Conservation (phyloP, 2,113 vertebrate genomes). For the Rhegmatorhina hoffmannsi region DNA sequence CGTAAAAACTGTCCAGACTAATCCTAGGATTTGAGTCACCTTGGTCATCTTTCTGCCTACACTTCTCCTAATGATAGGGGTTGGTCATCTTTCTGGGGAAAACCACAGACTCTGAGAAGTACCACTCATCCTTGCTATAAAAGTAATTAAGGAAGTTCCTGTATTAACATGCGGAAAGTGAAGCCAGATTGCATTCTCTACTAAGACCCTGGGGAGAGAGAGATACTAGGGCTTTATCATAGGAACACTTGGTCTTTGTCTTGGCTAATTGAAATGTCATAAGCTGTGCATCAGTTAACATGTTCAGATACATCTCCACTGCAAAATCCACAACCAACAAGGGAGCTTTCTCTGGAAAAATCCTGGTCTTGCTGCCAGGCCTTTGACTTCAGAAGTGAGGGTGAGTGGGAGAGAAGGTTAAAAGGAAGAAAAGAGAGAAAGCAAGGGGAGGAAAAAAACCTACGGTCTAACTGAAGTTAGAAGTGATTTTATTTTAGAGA, state of each 20-base stretch:
- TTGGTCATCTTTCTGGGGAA: neutral
- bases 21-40: neutral
- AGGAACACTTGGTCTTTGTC: neutral
- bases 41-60: neutral
- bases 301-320: neutral
- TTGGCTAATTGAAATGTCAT: slow-evolving; percentile 71
- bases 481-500: slow-evolving; percentile 81
- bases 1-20: neutral
- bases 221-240: slow-evolving; percentile 35
- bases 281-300: slow-evolving; percentile 39
- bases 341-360: slow-evolving; percentile 16
- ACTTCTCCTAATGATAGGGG: neutral
- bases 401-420: neutral
- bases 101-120: neutral
- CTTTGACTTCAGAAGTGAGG: neutral
- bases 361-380: neutral
- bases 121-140: neutral
- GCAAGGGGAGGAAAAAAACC: neutral
- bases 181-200: slow-evolving; percentile 26
- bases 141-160: slow-evolving; percentile 45
- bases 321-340: neutral
- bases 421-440: neutral
- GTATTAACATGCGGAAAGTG: slow-evolving; percentile 7
- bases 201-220: neutral
- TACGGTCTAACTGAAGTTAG: slow-evolving; percentile 77